Conservation (phyloP, 2,797 vertebrate species). For the Peromyscus nudipes region DNA sequence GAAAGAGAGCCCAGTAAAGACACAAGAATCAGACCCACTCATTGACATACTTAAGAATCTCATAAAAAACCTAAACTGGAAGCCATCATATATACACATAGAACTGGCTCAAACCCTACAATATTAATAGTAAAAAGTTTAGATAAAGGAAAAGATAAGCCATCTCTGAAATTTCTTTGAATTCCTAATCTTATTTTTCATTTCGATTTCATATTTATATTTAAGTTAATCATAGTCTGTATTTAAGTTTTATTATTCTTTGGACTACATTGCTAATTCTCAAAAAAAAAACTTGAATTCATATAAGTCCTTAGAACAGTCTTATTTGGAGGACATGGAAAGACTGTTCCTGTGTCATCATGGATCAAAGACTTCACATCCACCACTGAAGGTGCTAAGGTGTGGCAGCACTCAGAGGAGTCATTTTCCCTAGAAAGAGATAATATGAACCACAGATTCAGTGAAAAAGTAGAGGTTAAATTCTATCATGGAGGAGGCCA, state of each 20-base stretch:
- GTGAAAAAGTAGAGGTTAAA: neutral
- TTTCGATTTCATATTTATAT: neutral
- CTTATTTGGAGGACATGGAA: neutral
- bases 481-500: neutral
- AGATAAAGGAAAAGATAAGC: neutral
- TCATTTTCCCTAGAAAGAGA: accelerated
- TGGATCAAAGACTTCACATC: neutral
- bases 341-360: no score
- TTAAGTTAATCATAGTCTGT: neutral
- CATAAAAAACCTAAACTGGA: no score
- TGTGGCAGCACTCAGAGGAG: neutral
- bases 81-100: neutral
- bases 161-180: neutral
- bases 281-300: neutral
- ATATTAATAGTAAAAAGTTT: neutral
- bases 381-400: neutral
- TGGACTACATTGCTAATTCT: neutral
- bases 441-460: neutral
- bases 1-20: neutral
- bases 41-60: no score
- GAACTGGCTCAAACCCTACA: neutral
- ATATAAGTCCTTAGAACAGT: neutral
- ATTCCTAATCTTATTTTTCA: neutral
- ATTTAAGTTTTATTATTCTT: neutral
- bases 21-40: no score